Evolutionary conservation across 37 sponge, comb jelly and placozoan genomes (phyloP).

Genomic region (Beroe ovata): DNA sequence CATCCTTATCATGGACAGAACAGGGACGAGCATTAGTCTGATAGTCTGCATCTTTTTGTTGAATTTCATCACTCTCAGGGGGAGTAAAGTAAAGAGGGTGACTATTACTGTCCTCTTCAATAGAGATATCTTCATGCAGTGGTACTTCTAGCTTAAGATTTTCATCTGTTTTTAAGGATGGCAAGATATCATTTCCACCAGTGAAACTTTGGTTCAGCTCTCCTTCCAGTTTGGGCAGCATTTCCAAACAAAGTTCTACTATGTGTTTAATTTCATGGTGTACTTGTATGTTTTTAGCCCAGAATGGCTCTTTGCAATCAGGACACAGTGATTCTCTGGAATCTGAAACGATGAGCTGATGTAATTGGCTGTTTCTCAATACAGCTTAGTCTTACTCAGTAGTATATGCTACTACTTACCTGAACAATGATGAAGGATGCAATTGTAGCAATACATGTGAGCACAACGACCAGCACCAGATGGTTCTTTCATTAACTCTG

Average conservation of each 20-base stretch:
- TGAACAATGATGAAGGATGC: neutral
- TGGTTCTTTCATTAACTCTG: slow-evolving; percentile 10
- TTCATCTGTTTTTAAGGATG: neutral
- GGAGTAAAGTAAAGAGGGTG: slow-evolving; percentile 15
- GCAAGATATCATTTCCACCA: neutral
- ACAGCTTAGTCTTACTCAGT: too few relatives aligned
- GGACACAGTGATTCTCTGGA: slow-evolving; percentile 7
- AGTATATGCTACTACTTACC: slow-evolving; percentile 23
- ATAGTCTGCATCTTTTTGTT: neutral
- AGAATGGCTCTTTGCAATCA: slow-evolving; percentile 39
- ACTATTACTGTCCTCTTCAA: neutral
- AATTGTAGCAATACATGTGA: slow-evolving; percentile 41
- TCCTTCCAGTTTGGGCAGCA: slow-evolving; percentile 32
- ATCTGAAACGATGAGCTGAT: slow-evolving; percentile 1
- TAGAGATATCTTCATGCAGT: neutral
- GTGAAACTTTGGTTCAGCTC: neutral
- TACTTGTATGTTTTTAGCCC: neutral
- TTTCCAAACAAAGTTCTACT: neutral
- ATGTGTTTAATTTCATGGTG: slow-evolving; percentile 14
- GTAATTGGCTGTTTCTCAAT: too few relatives aligned
- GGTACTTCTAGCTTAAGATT: neutral
- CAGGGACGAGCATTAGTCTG: neutral
- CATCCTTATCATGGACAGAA: neutral
- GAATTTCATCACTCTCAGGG: neutral
- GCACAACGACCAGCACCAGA: neutral